phyloP scores from a whole-genome alignment of 2,113 vertebrate species.

The Pelecanus crispus region DNA sequence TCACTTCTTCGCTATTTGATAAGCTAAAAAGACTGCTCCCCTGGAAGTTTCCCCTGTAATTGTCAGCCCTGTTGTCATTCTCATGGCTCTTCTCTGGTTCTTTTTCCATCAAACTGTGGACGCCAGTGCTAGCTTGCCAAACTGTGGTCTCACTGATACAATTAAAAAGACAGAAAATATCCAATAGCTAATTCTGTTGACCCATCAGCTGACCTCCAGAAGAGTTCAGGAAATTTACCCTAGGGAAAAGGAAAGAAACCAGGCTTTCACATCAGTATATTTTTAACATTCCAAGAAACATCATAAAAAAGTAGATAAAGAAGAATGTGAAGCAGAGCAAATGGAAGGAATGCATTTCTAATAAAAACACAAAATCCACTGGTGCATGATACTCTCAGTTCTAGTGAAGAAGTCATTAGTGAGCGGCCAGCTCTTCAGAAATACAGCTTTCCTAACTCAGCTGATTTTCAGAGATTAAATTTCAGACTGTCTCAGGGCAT shows the following conservation, averaged over 20 bases:
- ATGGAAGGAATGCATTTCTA: background rate
- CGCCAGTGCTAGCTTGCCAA: background rate
- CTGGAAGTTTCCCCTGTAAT: background rate
- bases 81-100: background rate
- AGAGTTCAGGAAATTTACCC: background rate
- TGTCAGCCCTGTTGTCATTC: background rate
- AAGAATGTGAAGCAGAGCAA: background rate
- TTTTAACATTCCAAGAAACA: background rate
- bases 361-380: background rate
- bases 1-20: background rate
- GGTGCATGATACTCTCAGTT: background rate
- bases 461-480: conserved; percentile 46
- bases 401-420: background rate
- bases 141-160: fast-evolving
- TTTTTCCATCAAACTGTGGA: background rate
- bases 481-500: conserved; percentile 9
- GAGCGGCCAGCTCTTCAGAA: conserved; percentile 35
- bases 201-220: background rate
- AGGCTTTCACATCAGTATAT: background rate
- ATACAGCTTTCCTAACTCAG: conserved; percentile 30
- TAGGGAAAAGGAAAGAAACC: background rate
- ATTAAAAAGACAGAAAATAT: background rate
- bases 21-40: background rate
- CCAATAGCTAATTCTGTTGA: background rate
- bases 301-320: background rate